Percentiles rank a stretch among this genome's conserved stretches.
Conservation (phyloP, 2,797 vertebrate genomes). For the Rhincodon typus region DNA sequence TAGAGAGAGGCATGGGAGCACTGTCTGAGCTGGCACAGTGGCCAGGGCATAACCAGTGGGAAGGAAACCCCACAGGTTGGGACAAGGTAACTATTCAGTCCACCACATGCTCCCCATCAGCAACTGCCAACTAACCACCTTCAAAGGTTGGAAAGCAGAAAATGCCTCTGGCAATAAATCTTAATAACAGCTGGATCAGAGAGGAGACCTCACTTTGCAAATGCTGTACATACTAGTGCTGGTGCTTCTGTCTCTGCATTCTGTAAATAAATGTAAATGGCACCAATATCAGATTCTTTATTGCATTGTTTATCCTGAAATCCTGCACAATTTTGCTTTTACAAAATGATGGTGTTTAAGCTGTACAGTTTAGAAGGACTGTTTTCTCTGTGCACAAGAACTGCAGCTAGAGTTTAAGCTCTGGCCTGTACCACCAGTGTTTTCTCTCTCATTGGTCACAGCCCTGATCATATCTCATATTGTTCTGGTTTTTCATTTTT, state of each 20-base stretch:
- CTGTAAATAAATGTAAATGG: constrained; percentile 27
- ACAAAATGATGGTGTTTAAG: background rate
- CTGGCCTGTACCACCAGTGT: background rate
- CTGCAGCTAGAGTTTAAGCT: background rate
- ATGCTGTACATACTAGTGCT: too few species aligned
- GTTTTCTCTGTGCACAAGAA: background rate
- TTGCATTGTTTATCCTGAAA: constrained; percentile 1
- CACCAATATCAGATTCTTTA: background rate
- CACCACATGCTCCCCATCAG: background rate
- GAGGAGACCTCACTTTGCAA: background rate
- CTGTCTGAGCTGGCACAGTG: background rate
- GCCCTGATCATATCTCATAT: background rate
- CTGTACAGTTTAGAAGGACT: background rate
- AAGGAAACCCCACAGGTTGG: too few species aligned
- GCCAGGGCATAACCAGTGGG: background rate
- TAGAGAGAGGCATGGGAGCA: background rate
- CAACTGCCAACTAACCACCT: background rate
- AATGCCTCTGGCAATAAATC: too few species aligned
- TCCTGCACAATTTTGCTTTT: background rate
- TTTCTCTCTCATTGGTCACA: background rate
- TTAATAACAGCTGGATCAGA: background rate
- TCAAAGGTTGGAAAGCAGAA: too few species aligned
- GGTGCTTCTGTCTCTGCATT: background rate
- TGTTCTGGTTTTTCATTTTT: background rate
- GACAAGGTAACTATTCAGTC: background rate